Base-by-base conservation (phyloP, 53 echinoderm and acorn worm genomes). In the Crossaster papposus region DNA sequence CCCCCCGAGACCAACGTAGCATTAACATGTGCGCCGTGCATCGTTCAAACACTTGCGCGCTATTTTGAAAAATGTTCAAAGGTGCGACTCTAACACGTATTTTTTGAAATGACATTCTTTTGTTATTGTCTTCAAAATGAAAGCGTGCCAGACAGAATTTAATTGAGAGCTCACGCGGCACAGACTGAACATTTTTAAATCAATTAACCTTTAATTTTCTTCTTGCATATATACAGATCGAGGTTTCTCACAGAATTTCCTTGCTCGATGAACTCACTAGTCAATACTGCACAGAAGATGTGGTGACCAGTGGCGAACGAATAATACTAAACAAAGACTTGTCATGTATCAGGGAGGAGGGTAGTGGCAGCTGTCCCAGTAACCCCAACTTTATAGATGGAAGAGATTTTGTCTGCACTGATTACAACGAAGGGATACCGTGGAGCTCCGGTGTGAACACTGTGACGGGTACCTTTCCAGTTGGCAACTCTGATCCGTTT, bases 371-470 rank as follows among this genome's bases (percentile, higher is more conserved):
- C 1, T 82, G 82, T 23, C 82, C 82, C 22, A 35, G 4, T 34
- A 36, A 36, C 74, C 6, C 3, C 33, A 73, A 36, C 74, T 11
- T 34, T 2, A 30, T 82, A 2, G 65, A 37, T n/a, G 82, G 36
- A 30, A 36, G 82, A 4, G 82, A 82, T 37, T 82, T 28, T 28
- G 29, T 68, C 29, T 82, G 82, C 65, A 82, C 82, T 4, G 82
- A 82, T 68, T 82, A 65, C 65, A 82, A 82, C 38, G 8, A 30
- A n/a, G 82, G 68, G n/a, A 44, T 65, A 12, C 18, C 4, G 14
- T 82, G 82, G 82, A 65, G 65, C 82, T 36, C 82, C 31, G 82
- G 82, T n/a, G 68, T 65, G 14, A 5, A 36, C 38, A 68, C 36
- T 36, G 24, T 37, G 65, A 36, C 13, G 17, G 13, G 34, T 24